Evolutionary conservation across 1,140 invertebrate genomes (phyloP), one percentile per base, ranked within the genome.

Genomic region (Stegodyphus mimosarum): DNA sequence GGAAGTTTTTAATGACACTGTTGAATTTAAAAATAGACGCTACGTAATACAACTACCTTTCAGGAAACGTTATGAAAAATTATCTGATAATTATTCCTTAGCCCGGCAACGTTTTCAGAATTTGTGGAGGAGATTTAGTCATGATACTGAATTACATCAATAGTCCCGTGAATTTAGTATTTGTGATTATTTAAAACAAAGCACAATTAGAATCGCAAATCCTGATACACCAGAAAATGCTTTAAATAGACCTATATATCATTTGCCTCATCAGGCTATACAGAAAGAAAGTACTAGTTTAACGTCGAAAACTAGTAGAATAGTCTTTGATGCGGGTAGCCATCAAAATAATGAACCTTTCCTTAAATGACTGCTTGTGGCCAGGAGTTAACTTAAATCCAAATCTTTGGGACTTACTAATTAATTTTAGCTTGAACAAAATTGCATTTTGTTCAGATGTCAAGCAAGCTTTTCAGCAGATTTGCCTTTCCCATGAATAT

Each of bases 361-460:
- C 86, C 9, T 66, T 87, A 15, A 87, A 87, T 75, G 81, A 84
- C n/a, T 78, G 73, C 53, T 74, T 88, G 15, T 74, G 60, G 52
- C 50, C 76, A 7, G 79, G 86, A 7, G 18, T 77, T 6, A 84
- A 84, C n/a, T 74, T 69, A 3, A 85, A 71, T 15, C 74, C 6
- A 4, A 86, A 87, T 52, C 49, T 87, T 13, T 48, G 5, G 4
- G 11, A 50, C 15, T 15, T 84, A 17, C 69, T 87, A 5, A 52
- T 87, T 50, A 33, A 81, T 6, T 87, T 87, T 66, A 69, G 80
- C 60, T 33, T 70, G 9, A 53, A 78, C 33, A 15, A 50, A 72
- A 33, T 83, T 7, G 87, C 72, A 6, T 11, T 87, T 11, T n/a
- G 60, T n/a, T n/a, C n/a, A n/a, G n/a, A n/a, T n/a, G n/a, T n/a